phyloP scores from a whole-genome alignment of 2,797 vertebrate species.

The Semaprochilodus insignis region DNA sequence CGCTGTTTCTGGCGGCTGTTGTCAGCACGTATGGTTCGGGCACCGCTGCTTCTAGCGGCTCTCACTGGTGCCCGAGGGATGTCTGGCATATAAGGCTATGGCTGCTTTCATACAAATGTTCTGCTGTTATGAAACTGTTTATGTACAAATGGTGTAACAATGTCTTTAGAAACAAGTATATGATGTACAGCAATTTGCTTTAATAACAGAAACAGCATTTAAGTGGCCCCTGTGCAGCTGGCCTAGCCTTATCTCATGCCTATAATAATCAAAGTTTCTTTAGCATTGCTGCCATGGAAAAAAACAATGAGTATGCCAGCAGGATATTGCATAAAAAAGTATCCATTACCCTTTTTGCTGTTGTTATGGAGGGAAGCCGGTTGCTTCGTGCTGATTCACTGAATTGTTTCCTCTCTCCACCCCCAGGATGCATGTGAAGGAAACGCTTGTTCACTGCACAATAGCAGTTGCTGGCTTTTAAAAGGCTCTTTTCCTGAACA shows the following conservation, averaged over 20 bases:
- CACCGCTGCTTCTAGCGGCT: too few relatives aligned
- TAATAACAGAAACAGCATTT: constrained; percentile 24
- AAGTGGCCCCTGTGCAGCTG: not conserved
- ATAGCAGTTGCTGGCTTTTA: constrained; percentile 49
- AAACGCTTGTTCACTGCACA: constrained; percentile 44
- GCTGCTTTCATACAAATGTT: too few relatives aligned
- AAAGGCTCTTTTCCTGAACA: constrained; percentile 42
- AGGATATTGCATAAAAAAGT: constrained; percentile 37
- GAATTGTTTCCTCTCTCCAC: constrained; percentile 52
- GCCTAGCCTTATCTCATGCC: not conserved
- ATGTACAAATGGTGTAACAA: too few relatives aligned
- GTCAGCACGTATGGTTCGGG: too few relatives aligned
- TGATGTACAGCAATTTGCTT: not conserved
- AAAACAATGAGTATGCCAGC: constrained; percentile 21
- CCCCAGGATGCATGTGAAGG: constrained; percentile 44
- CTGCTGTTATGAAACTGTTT: too few relatives aligned
- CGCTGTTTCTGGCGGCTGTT: too few relatives aligned
- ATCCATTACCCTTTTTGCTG: constrained; percentile 29
- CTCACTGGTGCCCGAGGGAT: too few relatives aligned
- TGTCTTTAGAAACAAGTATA: not conserved
- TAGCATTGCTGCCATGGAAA: constrained; percentile 5
- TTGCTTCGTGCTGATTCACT: constrained; percentile 29
- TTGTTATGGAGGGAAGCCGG: constrained; percentile 36
- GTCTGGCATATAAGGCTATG: too few relatives aligned
- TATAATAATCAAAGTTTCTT: constrained; percentile 25